Conservation (phyloP, 2,888 invertebrate genomes). For the Mesorhabditis belari region DNA sequence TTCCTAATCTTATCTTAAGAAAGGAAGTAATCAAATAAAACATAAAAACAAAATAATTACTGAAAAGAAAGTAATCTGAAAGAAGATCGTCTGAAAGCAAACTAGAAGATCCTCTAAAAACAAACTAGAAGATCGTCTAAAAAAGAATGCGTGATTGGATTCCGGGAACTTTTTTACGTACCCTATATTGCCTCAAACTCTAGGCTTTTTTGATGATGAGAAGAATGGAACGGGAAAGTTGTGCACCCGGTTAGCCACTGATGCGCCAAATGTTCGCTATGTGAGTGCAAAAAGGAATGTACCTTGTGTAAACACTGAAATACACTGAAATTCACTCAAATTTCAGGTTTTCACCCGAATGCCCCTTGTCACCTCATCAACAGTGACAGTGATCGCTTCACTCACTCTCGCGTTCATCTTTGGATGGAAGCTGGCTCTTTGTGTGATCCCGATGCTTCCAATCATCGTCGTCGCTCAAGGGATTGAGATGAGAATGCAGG, state of each 20-base stretch:
- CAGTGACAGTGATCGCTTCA: conserved; percentile 54
- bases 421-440: conserved; percentile 57
- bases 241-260: conserved; percentile 55
- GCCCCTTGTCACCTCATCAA: conserved; percentile 53
- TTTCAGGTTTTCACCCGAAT: conserved; percentile 48
- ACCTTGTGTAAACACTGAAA: neutral
- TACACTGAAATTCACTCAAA: neutral
- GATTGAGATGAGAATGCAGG: conserved; percentile 38
- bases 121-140: too few species aligned
- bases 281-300: conserved; percentile 40
- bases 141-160: too few species aligned
- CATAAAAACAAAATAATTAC: too few species aligned
- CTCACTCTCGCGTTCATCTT: conserved; percentile 55
- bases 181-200: too few species aligned
- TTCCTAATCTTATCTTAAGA: too few species aligned
- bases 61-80: too few species aligned
- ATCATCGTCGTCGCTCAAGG: conserved; percentile 48
- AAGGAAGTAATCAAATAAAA: too few species aligned
- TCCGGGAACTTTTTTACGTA: too few species aligned
- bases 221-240: conserved; percentile 53
- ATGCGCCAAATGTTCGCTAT: conserved; percentile 55
- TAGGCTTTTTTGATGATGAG: conserved; percentile 55
- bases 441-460: conserved; percentile 54
- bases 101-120: too few species aligned
- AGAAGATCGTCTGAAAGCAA: too few species aligned